Percentiles rank a stretch among this genome's conserved stretches.
phyloP scores from a whole-genome alignment of 1,140 invertebrate species.

The Tetranychus urticae region DNA sequence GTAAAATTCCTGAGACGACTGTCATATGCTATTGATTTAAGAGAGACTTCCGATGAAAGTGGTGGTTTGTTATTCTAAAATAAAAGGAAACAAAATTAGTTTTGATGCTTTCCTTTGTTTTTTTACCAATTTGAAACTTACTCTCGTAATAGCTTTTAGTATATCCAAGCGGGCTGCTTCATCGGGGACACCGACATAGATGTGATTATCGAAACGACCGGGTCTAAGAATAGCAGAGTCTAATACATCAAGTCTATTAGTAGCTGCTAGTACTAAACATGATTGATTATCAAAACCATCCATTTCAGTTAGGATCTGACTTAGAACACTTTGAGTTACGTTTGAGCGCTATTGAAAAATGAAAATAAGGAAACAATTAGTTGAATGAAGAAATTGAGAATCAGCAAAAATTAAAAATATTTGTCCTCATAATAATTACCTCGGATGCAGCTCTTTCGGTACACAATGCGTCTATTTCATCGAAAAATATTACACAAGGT shows the following conservation, averaged over 20 bases:
- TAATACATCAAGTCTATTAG: slow-evolving; percentile 87
- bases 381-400: too few relatives aligned
- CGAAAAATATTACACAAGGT: slow-evolving; percentile 98
- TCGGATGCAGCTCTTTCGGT: slow-evolving; percentile 25
- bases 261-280: slow-evolving; percentile 85
- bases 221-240: slow-evolving; percentile 86
- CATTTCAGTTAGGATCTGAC: slow-evolving; percentile 95
- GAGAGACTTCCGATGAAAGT: slow-evolving; percentile 46
- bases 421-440: neutral
- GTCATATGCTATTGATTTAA: slow-evolving; percentile 38
- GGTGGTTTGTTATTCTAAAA: slow-evolving; percentile 45
- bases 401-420: neutral
- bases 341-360: slow-evolving; percentile 6
- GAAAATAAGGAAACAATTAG: neutral
- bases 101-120: too few relatives aligned
- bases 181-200: slow-evolving; percentile 77
- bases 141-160: slow-evolving; percentile 67
- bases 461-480: slow-evolving; percentile 68
- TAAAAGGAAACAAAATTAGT: slow-evolving; percentile 15
- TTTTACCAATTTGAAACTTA: slow-evolving; percentile 18
- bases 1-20: slow-evolving; percentile 48
- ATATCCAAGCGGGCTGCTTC: slow-evolving; percentile 60
- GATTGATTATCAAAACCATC: slow-evolving; percentile 73
- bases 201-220: slow-evolving; percentile 71
- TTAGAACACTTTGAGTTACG: slow-evolving; percentile 50